Percentiles rank a stretch among this genome's conserved stretches.
Evolutionary conservation across 2,888 invertebrate genomes (phyloP).

Genomic region (Mimas tiliae): DNA sequence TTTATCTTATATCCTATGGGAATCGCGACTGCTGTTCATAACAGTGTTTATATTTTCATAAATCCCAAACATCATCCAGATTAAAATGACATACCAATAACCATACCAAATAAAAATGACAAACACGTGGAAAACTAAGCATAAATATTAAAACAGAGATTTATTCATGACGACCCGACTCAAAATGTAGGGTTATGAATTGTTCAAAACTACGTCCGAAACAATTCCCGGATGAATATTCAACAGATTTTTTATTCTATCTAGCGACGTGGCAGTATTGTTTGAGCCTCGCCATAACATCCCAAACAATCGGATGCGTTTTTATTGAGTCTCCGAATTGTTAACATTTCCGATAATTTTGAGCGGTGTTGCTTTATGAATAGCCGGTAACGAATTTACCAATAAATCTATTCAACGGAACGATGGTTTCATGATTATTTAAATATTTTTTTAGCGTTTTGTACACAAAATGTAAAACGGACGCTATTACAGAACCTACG

Average conservation of each 20-base stretch:
- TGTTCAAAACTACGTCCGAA: background rate
- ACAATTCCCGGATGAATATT: background rate
- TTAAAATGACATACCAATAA: no score
- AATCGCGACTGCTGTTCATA: no score
- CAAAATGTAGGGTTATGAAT: no score
- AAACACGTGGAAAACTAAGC: no score
- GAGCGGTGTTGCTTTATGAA: conserved; percentile 6
- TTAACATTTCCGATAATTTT: conserved; percentile 23
- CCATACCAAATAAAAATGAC: no score
- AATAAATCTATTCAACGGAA: background rate
- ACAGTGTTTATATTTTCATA: no score
- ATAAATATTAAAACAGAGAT: background rate
- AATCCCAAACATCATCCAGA: no score
- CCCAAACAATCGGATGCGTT: conserved; percentile 23
- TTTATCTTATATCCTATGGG: no score
- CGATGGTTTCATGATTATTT: no score
- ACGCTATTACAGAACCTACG: no score
- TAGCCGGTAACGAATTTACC: background rate
- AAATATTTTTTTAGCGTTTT: no score
- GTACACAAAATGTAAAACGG: no score
- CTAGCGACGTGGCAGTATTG: background rate
- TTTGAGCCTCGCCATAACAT: conserved; percentile 2
- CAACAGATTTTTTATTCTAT: conserved; percentile 18
- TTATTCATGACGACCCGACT: background rate
- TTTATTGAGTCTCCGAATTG: conserved; percentile 23